These are phyloP conservation scores for Channa maculata DNA, from an alignment of 2,113 vertebrate genomes.

Conservation along the genomic window DNA sequence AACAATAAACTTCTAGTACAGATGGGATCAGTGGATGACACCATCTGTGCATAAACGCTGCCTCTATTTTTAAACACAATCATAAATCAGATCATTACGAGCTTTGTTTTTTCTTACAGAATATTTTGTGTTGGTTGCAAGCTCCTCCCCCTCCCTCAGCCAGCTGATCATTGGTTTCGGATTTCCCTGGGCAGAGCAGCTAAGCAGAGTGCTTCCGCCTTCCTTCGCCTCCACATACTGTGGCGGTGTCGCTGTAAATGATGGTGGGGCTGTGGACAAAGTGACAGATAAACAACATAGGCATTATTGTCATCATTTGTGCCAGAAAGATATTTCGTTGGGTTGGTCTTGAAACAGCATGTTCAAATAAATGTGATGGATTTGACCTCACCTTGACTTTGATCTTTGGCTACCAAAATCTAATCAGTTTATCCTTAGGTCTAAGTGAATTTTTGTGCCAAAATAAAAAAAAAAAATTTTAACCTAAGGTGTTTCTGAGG, in stretches of 20 bases:
- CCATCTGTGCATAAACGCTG: conserved; percentile 59
- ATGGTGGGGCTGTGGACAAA: conserved; percentile 90
- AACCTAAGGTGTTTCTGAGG: no score
- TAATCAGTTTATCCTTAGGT: no score
- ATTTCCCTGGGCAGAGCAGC: conserved; percentile 96
- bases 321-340: no score
- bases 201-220: conserved; percentile 92
- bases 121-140: conserved; percentile 90
- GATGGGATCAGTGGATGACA: conserved; percentile 55
- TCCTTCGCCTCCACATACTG: conserved; percentile 98
- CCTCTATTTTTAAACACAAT: conserved; percentile 48
- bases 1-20: conserved; percentile 42
- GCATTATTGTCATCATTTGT: not conserved
- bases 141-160: conserved; percentile 92
- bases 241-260: conserved; percentile 95
- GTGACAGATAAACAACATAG: not conserved
- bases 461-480: no score
- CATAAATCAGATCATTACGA: conserved; percentile 25
- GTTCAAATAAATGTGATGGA: no score
- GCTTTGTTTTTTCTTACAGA: conserved; percentile 82
- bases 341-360: no score
- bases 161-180: conserved; percentile 97
- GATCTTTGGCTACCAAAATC: no score
- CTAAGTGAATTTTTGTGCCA: no score
- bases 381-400: no score